Evolutionary conservation across 2,113 vertebrate genomes (phyloP), one percentile per base, ranked within the genome.

Genomic region (Sarotherodon lohbergeri): DNA sequence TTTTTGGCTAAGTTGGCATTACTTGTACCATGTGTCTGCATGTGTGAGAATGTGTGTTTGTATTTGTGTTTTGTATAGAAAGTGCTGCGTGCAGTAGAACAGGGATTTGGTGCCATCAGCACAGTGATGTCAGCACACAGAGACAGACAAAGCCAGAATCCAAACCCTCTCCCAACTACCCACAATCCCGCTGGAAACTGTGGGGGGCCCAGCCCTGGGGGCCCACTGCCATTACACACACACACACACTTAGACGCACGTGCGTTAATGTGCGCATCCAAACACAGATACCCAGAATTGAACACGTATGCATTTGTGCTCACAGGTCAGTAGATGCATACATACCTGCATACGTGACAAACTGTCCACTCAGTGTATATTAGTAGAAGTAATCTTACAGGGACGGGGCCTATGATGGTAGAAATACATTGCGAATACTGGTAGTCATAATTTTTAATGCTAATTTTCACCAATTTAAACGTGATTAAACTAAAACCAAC

Each of bases 71-170:
- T 97, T 97, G 96, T 98, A 97, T 97, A 90, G 96, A 98, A 98
- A 97, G 96, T 97, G 97, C 97, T 97, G 97, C 73, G 95, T 96
- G 96, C 95, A 96, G 95, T 95, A 94, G 95, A 97, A 97, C 83
- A 27, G 96, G 96, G 97, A 97, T 96, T 97, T 98, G 96, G 96
- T 97, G 95, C 96, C 96, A 97, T 97, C 97, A 97, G 96, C 97
- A 97, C 92, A 93, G 95, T 97, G 97, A 97, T 97, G 96, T 96
- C 96, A 97, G 96, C 96, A 95, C 93, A 95, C 95, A 94, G 66
- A 91, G 91, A 94, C 95, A 97, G 94, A 97, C 95, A 98, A 98
- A 97, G 96, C 95, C 92, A 93, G 93, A 95, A 95, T 92, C 90
- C 92, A 90, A 93, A 93, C 87, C 87, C 87, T 84, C 89, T 92